Conservation (phyloP, 2,113 vertebrate species). For the Trichomycterus rosablanca region DNA sequence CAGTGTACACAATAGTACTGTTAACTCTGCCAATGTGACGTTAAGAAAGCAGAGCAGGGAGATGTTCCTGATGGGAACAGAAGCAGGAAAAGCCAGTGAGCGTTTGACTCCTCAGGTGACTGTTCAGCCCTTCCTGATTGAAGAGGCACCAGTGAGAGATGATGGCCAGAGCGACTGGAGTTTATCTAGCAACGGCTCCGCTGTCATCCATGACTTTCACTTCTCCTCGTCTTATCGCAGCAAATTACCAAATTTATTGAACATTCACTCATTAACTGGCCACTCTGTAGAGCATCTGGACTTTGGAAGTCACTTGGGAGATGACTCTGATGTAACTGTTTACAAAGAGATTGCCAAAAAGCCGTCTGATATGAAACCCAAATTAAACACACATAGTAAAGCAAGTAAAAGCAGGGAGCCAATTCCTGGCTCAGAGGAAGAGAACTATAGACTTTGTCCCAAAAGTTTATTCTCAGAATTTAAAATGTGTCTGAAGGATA, state of each 20-base stretch:
- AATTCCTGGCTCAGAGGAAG: constrained; percentile 58
- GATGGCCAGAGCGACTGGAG: constrained; percentile 62
- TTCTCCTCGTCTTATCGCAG: constrained; percentile 28
- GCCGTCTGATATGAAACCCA: constrained; percentile 20
- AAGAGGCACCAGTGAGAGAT: constrained; percentile 73
- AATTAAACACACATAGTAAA: not conserved
- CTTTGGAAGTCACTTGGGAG: constrained; percentile 40
- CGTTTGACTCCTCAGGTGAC: constrained; percentile 10
- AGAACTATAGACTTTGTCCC: constrained; percentile 19
- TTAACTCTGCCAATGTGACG: constrained; percentile 18
- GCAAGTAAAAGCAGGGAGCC: constrained; percentile 49
- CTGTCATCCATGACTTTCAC: constrained; percentile 29
- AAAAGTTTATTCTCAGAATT: constrained; percentile 57
- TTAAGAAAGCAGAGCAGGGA: constrained; percentile 53
- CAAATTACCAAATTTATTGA: constrained; percentile 44
- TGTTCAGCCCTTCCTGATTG: constrained; percentile 39
- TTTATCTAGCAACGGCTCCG: constrained; percentile 45
- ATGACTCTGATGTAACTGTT: constrained; percentile 55
- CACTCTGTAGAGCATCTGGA: constrained; percentile 28
- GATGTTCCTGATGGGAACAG: constrained; percentile 42
- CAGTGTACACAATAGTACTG: not conserved
- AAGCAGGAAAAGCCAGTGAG: constrained; percentile 12
- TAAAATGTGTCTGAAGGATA: constrained; percentile 69
- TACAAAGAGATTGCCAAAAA: constrained; percentile 57
- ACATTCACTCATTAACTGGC: constrained; percentile 16